Conservation (phyloP, 2,888 invertebrate species). For the Agelastica alni region DNA sequence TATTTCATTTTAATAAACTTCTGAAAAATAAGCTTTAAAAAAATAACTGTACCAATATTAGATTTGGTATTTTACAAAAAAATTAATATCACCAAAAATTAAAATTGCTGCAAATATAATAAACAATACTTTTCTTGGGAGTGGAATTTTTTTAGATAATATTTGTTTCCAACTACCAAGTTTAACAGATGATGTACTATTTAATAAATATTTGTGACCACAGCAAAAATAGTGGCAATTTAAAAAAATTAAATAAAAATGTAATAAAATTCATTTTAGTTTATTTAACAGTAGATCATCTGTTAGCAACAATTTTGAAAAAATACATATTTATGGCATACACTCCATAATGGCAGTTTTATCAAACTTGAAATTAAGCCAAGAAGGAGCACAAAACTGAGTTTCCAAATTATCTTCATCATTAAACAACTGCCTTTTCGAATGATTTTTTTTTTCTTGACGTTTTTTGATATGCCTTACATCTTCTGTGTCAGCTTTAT, state of each 20-base stretch:
- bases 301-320: slow-evolving; percentile 11
- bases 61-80: slow-evolving; percentile 6
- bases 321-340: slow-evolving; percentile 46
- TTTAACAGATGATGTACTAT: slow-evolving; percentile 17
- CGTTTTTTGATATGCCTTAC: slow-evolving; percentile 44
- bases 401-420: slow-evolving; percentile 46
- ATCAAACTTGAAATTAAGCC: slow-evolving; percentile 71
- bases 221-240: too few species aligned
- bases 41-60: slow-evolving; percentile 8
- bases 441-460: slow-evolving; percentile 45
- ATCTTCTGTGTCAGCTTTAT: slow-evolving; percentile 42
- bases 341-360: slow-evolving; percentile 62
- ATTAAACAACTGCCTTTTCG: slow-evolving; percentile 65
- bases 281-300: slow-evolving; percentile 9
- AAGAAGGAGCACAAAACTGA: slow-evolving; percentile 65
- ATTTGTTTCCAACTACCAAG: slow-evolving; percentile 22
- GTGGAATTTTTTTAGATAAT: slow-evolving; percentile 28
- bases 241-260: not conserved
- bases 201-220: not conserved
- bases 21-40: slow-evolving; percentile 3
- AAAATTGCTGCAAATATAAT: slow-evolving; percentile 13
- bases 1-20: slow-evolving; percentile 10
- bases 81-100: slow-evolving; percentile 3
- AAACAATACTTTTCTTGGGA: slow-evolving; percentile 3
- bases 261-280: not conserved